Evolutionary conservation across 2,888 invertebrate species (phyloP).

Genomic region (Plagodis dolabraria): DNA sequence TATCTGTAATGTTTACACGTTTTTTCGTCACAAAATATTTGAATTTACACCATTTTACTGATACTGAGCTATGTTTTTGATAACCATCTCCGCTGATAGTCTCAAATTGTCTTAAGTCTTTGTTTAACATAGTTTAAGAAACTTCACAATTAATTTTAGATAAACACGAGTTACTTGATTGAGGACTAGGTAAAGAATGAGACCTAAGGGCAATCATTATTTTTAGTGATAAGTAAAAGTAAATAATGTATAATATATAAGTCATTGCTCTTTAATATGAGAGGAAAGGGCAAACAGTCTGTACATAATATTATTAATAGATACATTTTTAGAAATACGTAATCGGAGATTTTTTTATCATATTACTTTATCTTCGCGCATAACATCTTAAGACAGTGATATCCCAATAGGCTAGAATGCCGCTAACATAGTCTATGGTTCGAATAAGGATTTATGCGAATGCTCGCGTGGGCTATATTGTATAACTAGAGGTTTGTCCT

Average conservation of each 20-base stretch:
- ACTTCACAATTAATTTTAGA: neutral
- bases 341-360: too few species aligned
- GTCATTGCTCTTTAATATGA: too few species aligned
- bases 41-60: constrained; percentile 60
- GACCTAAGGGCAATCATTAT: constrained; percentile 5
- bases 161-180: constrained; percentile 10
- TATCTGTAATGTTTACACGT: constrained; percentile 45
- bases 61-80: constrained; percentile 37
- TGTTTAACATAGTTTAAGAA: constrained; percentile 24
- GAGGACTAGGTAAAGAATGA: constrained; percentile 29
- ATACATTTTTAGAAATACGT: too few species aligned
- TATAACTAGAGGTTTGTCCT: too few species aligned
- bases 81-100: constrained; percentile 39
- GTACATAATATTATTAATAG: too few species aligned
- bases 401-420: too few species aligned
- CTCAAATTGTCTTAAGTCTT: constrained; percentile 32
- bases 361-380: too few species aligned
- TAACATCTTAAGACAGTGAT: too few species aligned
- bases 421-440: too few species aligned
- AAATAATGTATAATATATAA: constrained; percentile 2
- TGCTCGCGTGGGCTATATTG: too few species aligned
- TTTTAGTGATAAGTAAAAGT: constrained; percentile 20
- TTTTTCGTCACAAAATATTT: constrained; percentile 57
- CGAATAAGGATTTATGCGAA: too few species aligned
- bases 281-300: too few species aligned